Evolutionary conservation across 2,797 vertebrate genomes (phyloP).

Genomic region (Liasis olivaceus): DNA sequence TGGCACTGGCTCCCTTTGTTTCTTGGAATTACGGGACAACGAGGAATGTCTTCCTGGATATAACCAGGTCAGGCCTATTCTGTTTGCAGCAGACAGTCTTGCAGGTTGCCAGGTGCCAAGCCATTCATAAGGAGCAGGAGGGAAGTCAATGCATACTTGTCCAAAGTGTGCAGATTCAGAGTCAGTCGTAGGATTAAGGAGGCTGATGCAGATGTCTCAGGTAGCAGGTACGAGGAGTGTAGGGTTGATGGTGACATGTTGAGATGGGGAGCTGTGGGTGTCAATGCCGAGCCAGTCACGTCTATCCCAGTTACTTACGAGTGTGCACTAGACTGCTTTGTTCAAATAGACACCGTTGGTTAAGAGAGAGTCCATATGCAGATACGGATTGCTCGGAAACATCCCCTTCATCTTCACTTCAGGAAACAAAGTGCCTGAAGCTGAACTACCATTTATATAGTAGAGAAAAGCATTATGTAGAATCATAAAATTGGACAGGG

Average conservation of each 20-base stretch:
- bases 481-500: background rate
- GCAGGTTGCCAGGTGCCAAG: background rate
- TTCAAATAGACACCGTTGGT: background rate
- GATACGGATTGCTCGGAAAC: background rate
- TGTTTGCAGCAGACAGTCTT: background rate
- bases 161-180: background rate
- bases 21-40: background rate
- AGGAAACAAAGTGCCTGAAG: background rate
- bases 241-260: background rate
- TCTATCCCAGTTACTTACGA: background rate
- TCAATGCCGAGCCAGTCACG: background rate
- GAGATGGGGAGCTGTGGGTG: background rate
- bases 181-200: background rate
- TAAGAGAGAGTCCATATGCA: background rate
- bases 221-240: background rate
- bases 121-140: conserved; percentile 39
- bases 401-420: background rate
- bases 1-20: background rate
- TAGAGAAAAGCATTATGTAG: background rate
- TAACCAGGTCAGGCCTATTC: background rate
- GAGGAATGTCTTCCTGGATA: background rate
- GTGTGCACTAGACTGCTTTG: background rate
- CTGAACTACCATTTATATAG: background rate
- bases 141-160: conserved; percentile 44
- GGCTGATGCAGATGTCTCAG: too few relatives aligned